A percentile compares a stretch with the other conserved stretches of the same genome.
These are phyloP conservation scores for Branchinecta sandiegonensis DNA, from an alignment of 2,888 invertebrate species.

Conservation along the genomic window DNA sequence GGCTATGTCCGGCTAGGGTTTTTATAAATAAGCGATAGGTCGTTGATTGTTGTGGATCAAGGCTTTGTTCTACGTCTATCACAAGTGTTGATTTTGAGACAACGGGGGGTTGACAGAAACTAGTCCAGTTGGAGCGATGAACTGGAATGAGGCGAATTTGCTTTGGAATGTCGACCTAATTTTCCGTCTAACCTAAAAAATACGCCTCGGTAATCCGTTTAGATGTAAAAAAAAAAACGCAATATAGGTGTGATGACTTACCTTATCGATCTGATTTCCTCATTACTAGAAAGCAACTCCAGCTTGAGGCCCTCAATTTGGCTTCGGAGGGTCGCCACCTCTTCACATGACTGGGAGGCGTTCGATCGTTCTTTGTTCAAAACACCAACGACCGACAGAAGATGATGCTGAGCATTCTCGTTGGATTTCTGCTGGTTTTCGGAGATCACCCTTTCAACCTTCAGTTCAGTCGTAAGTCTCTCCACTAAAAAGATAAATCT, in stretches of 20 bases:
- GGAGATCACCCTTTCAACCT: neutral
- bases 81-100: too few relatives aligned
- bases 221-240: too few relatives aligned
- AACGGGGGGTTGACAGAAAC: too few relatives aligned
- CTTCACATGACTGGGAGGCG: neutral
- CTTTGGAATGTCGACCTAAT: too few relatives aligned
- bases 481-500: neutral
- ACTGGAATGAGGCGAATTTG: too few relatives aligned
- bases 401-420: neutral
- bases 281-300: conserved; percentile 2
- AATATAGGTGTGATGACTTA: neutral
- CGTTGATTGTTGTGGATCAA: too few relatives aligned
- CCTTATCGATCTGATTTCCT: conserved; percentile 5
- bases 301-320: neutral
- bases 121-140: too few relatives aligned
- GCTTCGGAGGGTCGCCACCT: neutral
- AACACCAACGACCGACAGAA: neutral
- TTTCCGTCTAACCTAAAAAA: too few relatives aligned
- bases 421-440: conserved; percentile 15
- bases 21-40: too few relatives aligned
- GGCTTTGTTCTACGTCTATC: too few relatives aligned
- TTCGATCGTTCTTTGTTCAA: conserved; percentile 2
- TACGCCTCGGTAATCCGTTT: too few relatives aligned
- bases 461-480: neutral
- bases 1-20: too few relatives aligned